phyloP scores from a whole-genome alignment of 2,888 invertebrate genomes.

The Siphonodentalium dalli region DNA sequence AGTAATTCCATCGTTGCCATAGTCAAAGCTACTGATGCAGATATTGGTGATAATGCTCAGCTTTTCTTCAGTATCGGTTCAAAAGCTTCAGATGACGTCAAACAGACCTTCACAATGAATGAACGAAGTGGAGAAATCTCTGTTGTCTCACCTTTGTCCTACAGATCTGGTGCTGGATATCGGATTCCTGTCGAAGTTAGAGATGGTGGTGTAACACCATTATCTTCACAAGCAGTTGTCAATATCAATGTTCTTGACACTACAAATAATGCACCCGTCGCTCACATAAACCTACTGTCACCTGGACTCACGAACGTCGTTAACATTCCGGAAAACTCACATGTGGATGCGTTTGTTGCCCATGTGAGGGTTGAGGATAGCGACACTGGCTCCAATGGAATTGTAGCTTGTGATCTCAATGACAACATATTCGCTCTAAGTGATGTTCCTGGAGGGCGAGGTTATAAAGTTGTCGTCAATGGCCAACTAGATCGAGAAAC shows the following conservation, averaged over 20 bases:
- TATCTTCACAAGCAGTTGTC: constrained; percentile 32
- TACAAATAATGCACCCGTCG: constrained; percentile 36
- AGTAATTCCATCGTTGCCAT: constrained; percentile 17
- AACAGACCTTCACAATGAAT: constrained; percentile 20
- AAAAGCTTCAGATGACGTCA: constrained; percentile 12
- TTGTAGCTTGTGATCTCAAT: constrained; percentile 69
- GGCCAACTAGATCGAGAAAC: constrained; percentile 49
- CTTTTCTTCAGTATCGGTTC: constrained; percentile 25
- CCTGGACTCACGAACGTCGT: constrained; percentile 29
- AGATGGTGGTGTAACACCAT: constrained; percentile 31
- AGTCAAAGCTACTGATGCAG: constrained; percentile 82
- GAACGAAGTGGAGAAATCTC: constrained; percentile 20
- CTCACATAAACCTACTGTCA: constrained; percentile 25
- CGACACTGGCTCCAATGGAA: constrained; percentile 84
- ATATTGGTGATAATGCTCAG: constrained; percentile 78
- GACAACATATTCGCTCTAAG: constrained; percentile 36
- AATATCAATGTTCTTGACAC: constrained; percentile 33
- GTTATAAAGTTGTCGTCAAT: constrained; percentile 67
- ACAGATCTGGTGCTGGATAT: constrained; percentile 22
- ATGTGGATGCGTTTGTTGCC: constrained; percentile 68
- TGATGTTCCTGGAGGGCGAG: constrained; percentile 37
- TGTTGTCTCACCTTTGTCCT: constrained; percentile 15
- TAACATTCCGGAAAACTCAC: constrained; percentile 44
- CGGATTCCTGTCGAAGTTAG: constrained; percentile 35
- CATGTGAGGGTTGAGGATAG: constrained; percentile 85